Conservation (phyloP, 37 sponge, comb jelly and placozoan genomes). For the Mnemiopsis leidyi region DNA sequence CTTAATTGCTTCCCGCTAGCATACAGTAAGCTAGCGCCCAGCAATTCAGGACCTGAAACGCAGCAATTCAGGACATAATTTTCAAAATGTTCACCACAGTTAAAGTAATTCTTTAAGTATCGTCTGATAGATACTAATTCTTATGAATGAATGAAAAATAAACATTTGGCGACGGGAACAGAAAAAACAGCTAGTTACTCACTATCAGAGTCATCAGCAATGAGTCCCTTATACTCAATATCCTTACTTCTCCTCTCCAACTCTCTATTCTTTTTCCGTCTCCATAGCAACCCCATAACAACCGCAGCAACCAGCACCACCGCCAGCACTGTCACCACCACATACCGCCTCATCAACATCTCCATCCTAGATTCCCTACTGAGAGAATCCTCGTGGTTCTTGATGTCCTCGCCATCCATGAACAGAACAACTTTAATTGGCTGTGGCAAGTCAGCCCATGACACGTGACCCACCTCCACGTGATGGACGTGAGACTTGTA, state of each 20-base stretch:
- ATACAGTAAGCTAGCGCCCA: no score
- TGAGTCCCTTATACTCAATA: slow-evolving; percentile 23
- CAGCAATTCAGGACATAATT: no score
- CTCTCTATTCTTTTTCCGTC: not conserved
- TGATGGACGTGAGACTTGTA: slow-evolving; percentile 19
- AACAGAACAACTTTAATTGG: not conserved
- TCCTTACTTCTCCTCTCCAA: not conserved
- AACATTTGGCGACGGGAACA: not conserved
- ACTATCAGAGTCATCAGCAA: not conserved
- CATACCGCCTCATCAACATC: not conserved
- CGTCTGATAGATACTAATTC: no score
- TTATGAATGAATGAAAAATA: not conserved
- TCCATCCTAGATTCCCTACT: not conserved
- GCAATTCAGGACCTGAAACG: no score
- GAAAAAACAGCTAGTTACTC: not conserved
- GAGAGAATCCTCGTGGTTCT: not conserved
- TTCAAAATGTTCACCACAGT: no score
- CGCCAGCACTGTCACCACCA: not conserved
- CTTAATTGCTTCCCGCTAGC: no score
- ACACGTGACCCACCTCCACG: not conserved
- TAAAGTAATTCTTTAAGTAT: no score
- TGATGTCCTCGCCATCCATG: not conserved
- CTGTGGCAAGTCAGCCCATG: not conserved
- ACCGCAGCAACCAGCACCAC: not conserved
- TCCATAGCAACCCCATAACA: not conserved